phyloP scores from a whole-genome alignment of 2,888 invertebrate species.

The Nomada fucata region DNA sequence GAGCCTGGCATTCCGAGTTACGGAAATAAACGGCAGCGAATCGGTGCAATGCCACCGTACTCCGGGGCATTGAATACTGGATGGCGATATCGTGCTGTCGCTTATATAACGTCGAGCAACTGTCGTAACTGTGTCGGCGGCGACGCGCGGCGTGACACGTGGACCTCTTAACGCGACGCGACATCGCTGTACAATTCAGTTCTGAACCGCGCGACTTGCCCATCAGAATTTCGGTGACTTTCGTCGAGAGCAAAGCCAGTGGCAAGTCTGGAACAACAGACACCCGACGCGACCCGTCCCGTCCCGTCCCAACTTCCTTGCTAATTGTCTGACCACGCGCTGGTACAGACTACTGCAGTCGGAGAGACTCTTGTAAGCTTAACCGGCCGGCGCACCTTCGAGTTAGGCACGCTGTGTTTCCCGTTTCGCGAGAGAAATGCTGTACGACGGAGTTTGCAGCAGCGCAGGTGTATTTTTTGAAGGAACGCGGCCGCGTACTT shows the following conservation, averaged over 20 bases:
- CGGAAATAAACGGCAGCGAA: constrained; percentile 16
- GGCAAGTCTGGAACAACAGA: constrained; percentile 22
- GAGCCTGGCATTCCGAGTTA: constrained; percentile 12
- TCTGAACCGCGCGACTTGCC: constrained; percentile 52
- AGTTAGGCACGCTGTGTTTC: neutral
- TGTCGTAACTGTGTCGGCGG: constrained; percentile 51
- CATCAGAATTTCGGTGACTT: constrained; percentile 43
- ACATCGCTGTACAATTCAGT: constrained; percentile 34
- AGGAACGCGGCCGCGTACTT: neutral
- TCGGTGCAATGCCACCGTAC: constrained; percentile 28
- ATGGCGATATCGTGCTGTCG: constrained; percentile 45
- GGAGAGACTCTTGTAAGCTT: neutral
- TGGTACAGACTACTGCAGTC: constrained; percentile 22
- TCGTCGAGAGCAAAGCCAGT: constrained; percentile 24
- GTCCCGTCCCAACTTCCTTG: constrained; percentile 20
- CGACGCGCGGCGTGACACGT: constrained; percentile 26
- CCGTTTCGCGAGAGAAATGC: neutral
- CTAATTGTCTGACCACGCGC: constrained; percentile 50
- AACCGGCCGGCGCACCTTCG: too few species aligned
- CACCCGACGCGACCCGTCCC: neutral
- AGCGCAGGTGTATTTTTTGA: too few species aligned
- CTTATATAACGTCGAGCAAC: constrained; percentile 50
- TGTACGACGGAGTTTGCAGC: too few species aligned
- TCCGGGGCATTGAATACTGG: constrained; percentile 34
- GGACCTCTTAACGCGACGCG: constrained; percentile 27